Conservation (phyloP, 1,140 invertebrate genomes). For the Triops cancriformis region DNA sequence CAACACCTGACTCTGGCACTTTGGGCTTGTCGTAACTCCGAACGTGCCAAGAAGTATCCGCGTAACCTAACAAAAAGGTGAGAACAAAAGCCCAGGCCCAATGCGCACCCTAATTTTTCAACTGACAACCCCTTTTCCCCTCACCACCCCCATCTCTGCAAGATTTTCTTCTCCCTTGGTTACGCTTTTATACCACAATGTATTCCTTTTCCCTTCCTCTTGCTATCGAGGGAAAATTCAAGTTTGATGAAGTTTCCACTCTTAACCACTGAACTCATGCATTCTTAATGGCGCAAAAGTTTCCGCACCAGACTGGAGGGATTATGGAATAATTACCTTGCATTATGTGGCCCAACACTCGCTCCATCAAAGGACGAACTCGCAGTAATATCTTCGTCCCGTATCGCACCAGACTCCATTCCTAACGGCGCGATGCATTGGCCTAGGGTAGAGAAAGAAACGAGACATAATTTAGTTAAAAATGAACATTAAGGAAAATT, state of each 20-base stretch:
- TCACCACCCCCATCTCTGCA: not conserved
- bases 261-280: not conserved
- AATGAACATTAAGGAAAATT: too few relatives aligned
- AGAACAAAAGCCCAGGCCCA: not conserved
- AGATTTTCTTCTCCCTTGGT: not conserved
- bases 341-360: constrained; percentile 82
- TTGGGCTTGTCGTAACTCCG: not conserved
- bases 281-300: not conserved
- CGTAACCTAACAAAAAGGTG: not conserved
- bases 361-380: constrained; percentile 82
- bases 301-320: not conserved
- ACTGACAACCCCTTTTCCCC: not conserved
- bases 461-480: not conserved
- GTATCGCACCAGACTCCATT: constrained; percentile 82
- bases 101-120: constrained; percentile 6
- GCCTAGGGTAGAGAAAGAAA: constrained; percentile 42
- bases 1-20: not conserved
- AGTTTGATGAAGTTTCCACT: not conserved
- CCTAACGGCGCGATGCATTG: constrained; percentile 73
- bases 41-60: not conserved
- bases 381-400: constrained; percentile 72
- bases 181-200: constrained; percentile 1
- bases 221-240: not conserved
- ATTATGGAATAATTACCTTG: constrained; percentile 51
- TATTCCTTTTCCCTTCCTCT: not conserved